These are phyloP conservation scores for Iguana delicatissima DNA, from an alignment of 2,797 vertebrate genomes.

Conservation along the genomic window DNA sequence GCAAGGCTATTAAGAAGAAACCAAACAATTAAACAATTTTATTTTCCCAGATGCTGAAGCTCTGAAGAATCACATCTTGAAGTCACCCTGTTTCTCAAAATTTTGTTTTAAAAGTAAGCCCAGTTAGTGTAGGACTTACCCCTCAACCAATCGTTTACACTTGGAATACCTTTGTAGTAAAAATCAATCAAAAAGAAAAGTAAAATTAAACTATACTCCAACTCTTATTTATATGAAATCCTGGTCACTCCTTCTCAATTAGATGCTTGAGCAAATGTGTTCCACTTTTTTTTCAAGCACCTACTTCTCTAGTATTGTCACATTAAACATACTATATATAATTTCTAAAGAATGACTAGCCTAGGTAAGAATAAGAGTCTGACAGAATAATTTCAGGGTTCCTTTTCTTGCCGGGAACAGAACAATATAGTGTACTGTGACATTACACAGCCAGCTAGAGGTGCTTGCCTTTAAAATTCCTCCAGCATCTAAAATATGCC, in stretches of 20 bases:
- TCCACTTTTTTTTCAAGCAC: neutral
- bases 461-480: neutral
- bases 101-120: neutral
- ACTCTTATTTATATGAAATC: neutral
- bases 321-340: neutral
- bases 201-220: neutral
- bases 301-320: neutral
- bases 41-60: conserved; percentile 44
- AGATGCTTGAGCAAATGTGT: neutral
- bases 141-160: neutral
- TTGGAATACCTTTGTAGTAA: too few species aligned
- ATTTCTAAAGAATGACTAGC: neutral
- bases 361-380: neutral
- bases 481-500: neutral
- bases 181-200: neutral
- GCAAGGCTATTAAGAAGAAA: conserved; percentile 22
- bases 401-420: neutral
- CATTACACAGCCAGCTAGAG: neutral
- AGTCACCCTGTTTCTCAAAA: conserved; percentile 19
- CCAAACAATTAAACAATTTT: conserved; percentile 21
- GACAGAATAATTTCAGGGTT: neutral
- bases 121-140: neutral
- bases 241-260: neutral
- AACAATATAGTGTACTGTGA: neutral
- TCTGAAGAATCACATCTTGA: conserved; percentile 37